Evolutionary conservation across 1,140 invertebrate genomes (phyloP), one percentile per base, ranked within the genome.

Genomic region (Caerostris extrusa): DNA sequence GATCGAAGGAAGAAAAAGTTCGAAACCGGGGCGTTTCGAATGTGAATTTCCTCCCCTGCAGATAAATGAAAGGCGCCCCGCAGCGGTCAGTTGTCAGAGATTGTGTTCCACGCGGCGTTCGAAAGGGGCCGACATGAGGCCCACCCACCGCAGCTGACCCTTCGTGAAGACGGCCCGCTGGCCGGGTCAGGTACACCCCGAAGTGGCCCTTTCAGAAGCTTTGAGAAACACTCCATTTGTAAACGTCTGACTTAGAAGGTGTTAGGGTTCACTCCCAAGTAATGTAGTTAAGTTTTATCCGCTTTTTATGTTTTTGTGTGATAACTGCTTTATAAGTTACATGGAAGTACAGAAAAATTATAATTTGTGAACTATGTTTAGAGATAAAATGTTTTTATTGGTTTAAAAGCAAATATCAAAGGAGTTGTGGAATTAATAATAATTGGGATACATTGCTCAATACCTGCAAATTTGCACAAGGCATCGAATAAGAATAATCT

Each of bases 61-160:
- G 71, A 77, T 77, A 77, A 77, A 77, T 77, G 71, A 34, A 77
- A 12, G 50, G 34, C 34, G 7, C 34, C 71, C 71, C 71, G 71
- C 71, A 12, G 71, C 34, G 10, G 12, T 5, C 71, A 50, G 71
- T 77, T 77, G 71, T 77, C 71, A 50, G 71, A 77, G 71, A 77
- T 77, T 77, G 34, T 4, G 71, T 77, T 77, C 34, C 69, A 77
- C 50, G 71, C 71, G 19, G 71, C 7, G 34, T 10, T 77, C 10
- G 71, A 77, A 77, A 77, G 71, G 71, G 71, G 71, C 71, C 71
- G 71, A 50, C 71, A 34, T 77, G 71, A 3, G 10, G 71, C 71
- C 71, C 71, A 77, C 71, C 71, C 71, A 77, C 71, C 50, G 71
- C 50, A 77, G 3, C 5, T 8, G 50, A 12, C 3, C 71, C 71